Evolutionary conservation across 2,888 invertebrate species (phyloP).

Genomic region (Trichogramma dendrolimi): DNA sequence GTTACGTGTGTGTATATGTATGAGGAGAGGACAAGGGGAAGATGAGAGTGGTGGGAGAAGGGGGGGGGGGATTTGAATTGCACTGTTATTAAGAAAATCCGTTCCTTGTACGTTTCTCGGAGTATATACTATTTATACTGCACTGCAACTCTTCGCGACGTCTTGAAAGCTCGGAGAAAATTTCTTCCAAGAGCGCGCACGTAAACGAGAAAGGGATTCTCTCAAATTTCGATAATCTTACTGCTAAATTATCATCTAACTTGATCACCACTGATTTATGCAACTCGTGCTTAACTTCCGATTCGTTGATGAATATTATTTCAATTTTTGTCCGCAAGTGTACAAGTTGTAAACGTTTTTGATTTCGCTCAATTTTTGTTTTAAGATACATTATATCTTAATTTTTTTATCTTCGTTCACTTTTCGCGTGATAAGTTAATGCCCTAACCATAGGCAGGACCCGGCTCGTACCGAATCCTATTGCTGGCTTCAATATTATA

Average conservation of each 20-base stretch:
- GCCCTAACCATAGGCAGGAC: constrained; percentile 52
- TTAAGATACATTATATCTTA: not conserved
- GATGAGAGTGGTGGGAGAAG: no score
- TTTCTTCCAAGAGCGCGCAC: constrained; percentile 2
- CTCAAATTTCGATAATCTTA: constrained; percentile 37
- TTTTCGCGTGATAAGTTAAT: constrained; percentile 39
- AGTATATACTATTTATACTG: no score
- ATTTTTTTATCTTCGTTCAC: not conserved
- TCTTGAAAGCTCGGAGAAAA: not conserved
- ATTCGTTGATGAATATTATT: constrained; percentile 27
- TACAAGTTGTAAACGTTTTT: no score
- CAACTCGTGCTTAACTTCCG: constrained; percentile 22
- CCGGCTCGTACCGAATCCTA: constrained; percentile 47
- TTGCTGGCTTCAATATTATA: constrained; percentile 45
- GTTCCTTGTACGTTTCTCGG: no score
- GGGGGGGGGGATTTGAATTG: no score
- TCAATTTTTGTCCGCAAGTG: no score
- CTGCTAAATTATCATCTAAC: constrained; percentile 26
- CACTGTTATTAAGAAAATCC: no score
- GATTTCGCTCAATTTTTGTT: no score
- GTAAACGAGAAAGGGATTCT: constrained; percentile 33
- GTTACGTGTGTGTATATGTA: constrained; percentile 34
- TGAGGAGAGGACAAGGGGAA: no score
- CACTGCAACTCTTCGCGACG: no score
- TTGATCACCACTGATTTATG: constrained; percentile 31